These are phyloP conservation scores for Drosophila ironensis DNA, from an alignment of 1,140 invertebrate genomes.

Conservation along the genomic window DNA sequence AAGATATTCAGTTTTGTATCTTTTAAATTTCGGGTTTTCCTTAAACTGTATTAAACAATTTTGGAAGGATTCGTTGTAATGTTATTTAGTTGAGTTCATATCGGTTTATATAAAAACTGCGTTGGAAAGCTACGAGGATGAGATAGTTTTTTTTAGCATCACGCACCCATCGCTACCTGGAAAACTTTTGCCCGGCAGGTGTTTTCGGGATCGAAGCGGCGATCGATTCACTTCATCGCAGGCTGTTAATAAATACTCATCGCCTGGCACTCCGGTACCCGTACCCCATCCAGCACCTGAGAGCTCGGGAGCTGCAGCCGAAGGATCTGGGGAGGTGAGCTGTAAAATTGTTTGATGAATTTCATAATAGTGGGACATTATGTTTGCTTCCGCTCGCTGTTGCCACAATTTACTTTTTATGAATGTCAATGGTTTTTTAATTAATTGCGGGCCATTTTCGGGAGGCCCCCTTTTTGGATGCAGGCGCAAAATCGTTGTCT, in stretches of 20 bases:
- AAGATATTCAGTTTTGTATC: too few species aligned
- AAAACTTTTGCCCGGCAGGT: conserved; percentile 46
- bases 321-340: conserved; percentile 49
- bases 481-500: not conserved
- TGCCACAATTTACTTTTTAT: conserved; percentile 80
- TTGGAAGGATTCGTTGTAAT: not conserved
- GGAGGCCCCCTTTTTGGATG: conserved; percentile 12
- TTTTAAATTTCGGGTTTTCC: too few species aligned
- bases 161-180: conserved; percentile 29
- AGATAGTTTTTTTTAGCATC: not conserved
- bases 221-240: conserved; percentile 49
- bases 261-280: conserved; percentile 1
- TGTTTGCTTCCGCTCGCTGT: conserved; percentile 60
- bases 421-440: conserved; percentile 80
- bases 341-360: conserved; percentile 71
- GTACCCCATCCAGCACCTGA: not conserved
- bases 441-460: conserved; percentile 70
- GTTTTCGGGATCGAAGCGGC: conserved; percentile 48
- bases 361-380: conserved; percentile 69
- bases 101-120: not conserved
- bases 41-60: too few species aligned
- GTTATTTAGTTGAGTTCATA: too few species aligned
- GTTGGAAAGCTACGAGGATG: too few species aligned
- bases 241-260: conserved; percentile 78
- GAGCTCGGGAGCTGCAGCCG: not conserved